A percentile compares a stretch with the other conserved stretches of the same genome.
phyloP scores from a whole-genome alignment of 1,140 invertebrate genomes.

The Rhagoletis zephyria region DNA sequence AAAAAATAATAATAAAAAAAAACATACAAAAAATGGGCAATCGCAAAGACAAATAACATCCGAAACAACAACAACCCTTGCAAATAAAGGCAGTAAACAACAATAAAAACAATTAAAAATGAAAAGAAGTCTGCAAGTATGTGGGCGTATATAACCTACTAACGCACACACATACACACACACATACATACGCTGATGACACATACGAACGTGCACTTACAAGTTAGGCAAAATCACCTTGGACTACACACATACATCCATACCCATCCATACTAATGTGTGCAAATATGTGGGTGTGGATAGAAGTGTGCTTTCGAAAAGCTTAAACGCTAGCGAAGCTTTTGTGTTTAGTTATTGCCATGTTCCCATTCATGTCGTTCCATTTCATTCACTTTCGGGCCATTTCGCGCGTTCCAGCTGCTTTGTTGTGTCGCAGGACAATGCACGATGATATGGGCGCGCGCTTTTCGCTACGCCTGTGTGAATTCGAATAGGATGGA shows the following conservation, averaged over 20 bases:
- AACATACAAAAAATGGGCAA: background rate
- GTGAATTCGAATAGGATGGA: background rate
- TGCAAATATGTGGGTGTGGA: background rate
- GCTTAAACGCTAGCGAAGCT: conserved; percentile 24
- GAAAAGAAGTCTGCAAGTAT: conserved; percentile 42
- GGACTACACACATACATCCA: background rate
- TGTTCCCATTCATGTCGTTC: conserved; percentile 29
- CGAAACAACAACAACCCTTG: conserved; percentile 48
- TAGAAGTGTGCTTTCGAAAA: background rate
- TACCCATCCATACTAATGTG: background rate
- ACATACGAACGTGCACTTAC: too few species aligned
- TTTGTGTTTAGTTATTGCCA: background rate
- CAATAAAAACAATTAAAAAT: conserved; percentile 44
- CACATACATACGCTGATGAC: conserved; percentile 1
- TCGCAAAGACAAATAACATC: conserved; percentile 46
- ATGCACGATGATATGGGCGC: background rate
- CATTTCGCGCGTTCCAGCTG: conserved; percentile 33
- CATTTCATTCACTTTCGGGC: conserved; percentile 43
- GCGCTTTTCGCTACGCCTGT: conserved; percentile 2
- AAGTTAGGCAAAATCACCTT: background rate
- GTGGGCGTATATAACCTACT: conserved; percentile 52
- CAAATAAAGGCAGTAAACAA: conserved; percentile 38
- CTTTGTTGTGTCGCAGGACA: conserved; percentile 13
- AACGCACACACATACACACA: conserved; percentile 5
- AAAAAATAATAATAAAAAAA: background rate